phyloP scores from a whole-genome alignment of 2,797 vertebrate species.

The Chrosomus eos region DNA sequence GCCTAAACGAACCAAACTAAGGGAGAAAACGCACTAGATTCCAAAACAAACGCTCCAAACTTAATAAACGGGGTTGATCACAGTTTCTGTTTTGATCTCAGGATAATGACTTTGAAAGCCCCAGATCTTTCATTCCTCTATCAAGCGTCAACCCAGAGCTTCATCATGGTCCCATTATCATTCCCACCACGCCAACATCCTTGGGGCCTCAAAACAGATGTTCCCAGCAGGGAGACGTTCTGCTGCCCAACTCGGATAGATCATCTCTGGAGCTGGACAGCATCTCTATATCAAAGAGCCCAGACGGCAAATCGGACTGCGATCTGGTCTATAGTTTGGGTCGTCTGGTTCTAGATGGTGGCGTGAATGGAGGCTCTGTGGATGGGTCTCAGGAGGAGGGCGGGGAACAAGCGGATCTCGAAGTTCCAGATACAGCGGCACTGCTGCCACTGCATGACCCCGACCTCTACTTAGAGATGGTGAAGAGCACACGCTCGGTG shows the following conservation, averaged over 20 bases:
- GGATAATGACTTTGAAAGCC: slow-evolving; percentile 84
- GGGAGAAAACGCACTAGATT: no score
- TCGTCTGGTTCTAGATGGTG: slow-evolving; percentile 79
- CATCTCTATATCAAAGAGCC: slow-evolving; percentile 74
- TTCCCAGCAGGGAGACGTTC: slow-evolving; percentile 63
- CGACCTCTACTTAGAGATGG: slow-evolving; percentile 93
- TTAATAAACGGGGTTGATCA: not conserved
- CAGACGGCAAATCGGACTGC: slow-evolving; percentile 75
- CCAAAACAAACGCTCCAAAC: not conserved
- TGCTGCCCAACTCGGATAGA: slow-evolving; percentile 49
- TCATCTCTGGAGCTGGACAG: slow-evolving; percentile 71
- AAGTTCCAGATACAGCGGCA: slow-evolving; percentile 82
- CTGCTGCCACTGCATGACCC: slow-evolving; percentile 89
- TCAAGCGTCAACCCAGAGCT: slow-evolving; percentile 61
- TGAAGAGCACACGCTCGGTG: slow-evolving; percentile 89
- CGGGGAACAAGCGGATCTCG: slow-evolving; percentile 79
- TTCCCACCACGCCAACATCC: slow-evolving; percentile 85
- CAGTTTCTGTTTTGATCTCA: slow-evolving; percentile 65
- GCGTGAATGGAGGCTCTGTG: slow-evolving; percentile 73
- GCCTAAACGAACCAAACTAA: no score
- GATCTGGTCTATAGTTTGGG: slow-evolving; percentile 85
- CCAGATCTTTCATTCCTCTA: slow-evolving; percentile 43
- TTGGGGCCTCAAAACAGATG: slow-evolving; percentile 66
- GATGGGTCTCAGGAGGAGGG: slow-evolving; percentile 83
- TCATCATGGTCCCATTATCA: slow-evolving; percentile 82